Base-by-base conservation (phyloP, 1,140 invertebrate genomes). In the Araneus ventricosus region DNA sequence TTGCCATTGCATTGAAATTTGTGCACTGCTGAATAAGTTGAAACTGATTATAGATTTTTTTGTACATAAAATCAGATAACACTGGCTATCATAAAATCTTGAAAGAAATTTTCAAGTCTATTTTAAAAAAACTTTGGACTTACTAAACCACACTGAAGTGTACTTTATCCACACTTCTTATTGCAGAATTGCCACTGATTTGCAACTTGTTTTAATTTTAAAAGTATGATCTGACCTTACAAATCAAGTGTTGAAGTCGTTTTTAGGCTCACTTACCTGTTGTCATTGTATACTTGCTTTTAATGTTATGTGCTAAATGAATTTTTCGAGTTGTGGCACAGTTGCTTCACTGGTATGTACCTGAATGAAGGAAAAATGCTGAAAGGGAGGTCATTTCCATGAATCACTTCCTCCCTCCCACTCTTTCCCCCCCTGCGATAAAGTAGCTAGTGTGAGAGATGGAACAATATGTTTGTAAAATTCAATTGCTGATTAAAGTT, bases 1-100 rank as follows among this genome's bases (percentile, higher is more conserved):
- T 93, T 93, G 91, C 91, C 91, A 93, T 93, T 93, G 91, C 91
- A 93, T 93, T 93, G 70, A 93, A 93, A 93, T 93, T 86, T 88
- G 85, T 93, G 91, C 82, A 92, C 91, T 93, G 91, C 91, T 93
- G 91, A 93, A 86, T 92, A 92, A 70, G 91, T 93, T 93, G 24
- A 88, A 45, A 67, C 67, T 79, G 84, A 61, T 93, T 93, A 87
- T 92, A 92, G 90, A 86, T 61, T 88, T 75, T 52, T 92, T 93
- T 93, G 91, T 93, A 93, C 41, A 93, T 93, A 93, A 93, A 87
- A 93, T 45, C 34, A 34, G 45, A 59, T 41, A 57, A 80, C 22
- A 79, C 63, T 79, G 61, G 70, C 52, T 87, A 90, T 90, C 88
- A 90, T 87, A 61, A 61, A 37, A 52, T 14, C 82, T 86, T 70